Base-by-base conservation (phyloP, 1,140 invertebrate genomes). In the Holcopasites calliopsidis region DNA sequence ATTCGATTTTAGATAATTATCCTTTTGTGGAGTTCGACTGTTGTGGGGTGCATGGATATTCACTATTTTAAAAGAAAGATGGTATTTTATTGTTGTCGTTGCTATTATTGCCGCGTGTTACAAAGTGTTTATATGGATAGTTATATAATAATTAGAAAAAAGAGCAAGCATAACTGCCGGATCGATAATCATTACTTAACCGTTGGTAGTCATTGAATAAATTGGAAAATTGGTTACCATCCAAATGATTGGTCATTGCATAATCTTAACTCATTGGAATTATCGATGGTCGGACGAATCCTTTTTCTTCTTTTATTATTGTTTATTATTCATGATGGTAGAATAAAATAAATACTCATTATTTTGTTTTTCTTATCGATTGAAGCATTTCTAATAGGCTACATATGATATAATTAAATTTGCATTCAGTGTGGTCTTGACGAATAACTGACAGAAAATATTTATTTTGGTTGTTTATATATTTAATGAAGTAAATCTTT, bases 161-260 rank as follows among this genome's bases (percentile, higher is more conserved):
- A 47, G 0, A 8, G 31, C 8, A 21, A n/a, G 8, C 16, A 11
- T n/a, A 71, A 60, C 42, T n/a, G 42, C 1, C 28, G 16, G 28
- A 52, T 62, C 38, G 26, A 42, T 61, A 70, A 52, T n/a, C n/a
- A n/a, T 38, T 60, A 55, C 35, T 62, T 61, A 18, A 54, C n/a
- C 23, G 7, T 52, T n/a, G 35, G 33, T 38, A 54, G 38, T 31
- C 40, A 54, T 71, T 50, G 47, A 52, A 71, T 52, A 75, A 75
- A 75, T 76, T 74, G 74, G 79, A 64, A 82, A 72, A 81, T 72
- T 69, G 69, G 28, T 66, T 70, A 52, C 64, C 38, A 58, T 40
- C 28, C 44, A 49, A 76, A 77, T 74, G 70, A 54, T 57, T 55
- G 64, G 61, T 40, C 55, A 80, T 81, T 82, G 62, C 52, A 33